Percentiles rank a stretch among this genome's conserved stretches.
These are phyloP conservation scores for Dasypus novemcinctus DNA, from an alignment of 2,113 vertebrate species.

Conservation along the genomic window DNA sequence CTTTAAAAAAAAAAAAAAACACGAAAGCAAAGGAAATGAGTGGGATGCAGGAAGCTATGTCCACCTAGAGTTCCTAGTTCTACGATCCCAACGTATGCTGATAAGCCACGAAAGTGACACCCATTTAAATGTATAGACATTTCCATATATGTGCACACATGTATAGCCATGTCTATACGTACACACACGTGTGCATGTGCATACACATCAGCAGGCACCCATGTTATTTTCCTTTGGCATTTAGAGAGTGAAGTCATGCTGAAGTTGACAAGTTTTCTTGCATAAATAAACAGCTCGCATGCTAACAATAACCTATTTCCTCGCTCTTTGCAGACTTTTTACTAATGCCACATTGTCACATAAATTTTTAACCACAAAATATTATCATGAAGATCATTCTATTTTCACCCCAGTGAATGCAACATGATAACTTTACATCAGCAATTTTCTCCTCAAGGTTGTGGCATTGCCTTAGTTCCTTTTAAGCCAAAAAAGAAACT, in stretches of 20 bases:
- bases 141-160: background rate
- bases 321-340: background rate
- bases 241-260: background rate
- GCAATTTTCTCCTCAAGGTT: slow-evolving; percentile 21
- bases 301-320: background rate
- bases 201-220: background rate
- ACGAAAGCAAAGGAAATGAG: background rate
- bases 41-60: background rate
- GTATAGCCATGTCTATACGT: background rate
- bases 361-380: background rate
- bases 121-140: background rate
- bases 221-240: background rate
- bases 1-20: no score
- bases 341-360: background rate
- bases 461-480: background rate
- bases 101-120: background rate
- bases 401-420: slow-evolving; percentile 51
- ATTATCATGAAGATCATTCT: slow-evolving; percentile 49
- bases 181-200: no score
- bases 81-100: background rate
- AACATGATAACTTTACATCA: slow-evolving; percentile 43
- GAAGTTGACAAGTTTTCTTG: background rate
- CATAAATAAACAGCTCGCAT: background rate
- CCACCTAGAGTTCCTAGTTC: background rate
- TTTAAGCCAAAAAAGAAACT: slow-evolving; percentile 31